Base-by-base conservation (phyloP, 1,140 invertebrate species). In the Aphelinus atriplicis region DNA sequence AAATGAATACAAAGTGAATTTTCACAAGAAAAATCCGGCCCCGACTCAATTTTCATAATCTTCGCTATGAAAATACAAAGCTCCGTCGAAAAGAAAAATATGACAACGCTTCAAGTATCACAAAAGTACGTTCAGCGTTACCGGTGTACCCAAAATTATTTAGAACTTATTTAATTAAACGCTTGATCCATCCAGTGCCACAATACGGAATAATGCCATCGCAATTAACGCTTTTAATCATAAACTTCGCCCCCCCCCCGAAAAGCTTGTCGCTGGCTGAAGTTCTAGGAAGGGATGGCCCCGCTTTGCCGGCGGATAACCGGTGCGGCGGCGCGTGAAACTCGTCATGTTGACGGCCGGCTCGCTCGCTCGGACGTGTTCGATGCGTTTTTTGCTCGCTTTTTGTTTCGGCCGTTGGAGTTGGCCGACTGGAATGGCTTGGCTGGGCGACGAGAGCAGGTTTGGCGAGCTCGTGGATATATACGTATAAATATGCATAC, bases 151-250 rank as follows among this genome's bases (percentile, higher is more conserved):
- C 26, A 26, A 26, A 26, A 26, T 26, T 26, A 26, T 26, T 26
- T 10, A 57, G 55, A 65, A 70, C 56, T 75, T 73, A 73, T 73
- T 73, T 70, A 75, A 75, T 75, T 75, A 75, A 70, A 64, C 64
- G 53, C 48, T 9, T 53, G 58, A 73, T 66, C 46, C 10, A 3
- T 73, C 50, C 46, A 47, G 9, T 45, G 4, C 42, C 55, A 61
- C 10, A 55, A 63, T 68, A 43, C 66, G 63, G 10, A 26, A 71
- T 63, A 68, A 68, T 74, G 43, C 65, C 51, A 46, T 63, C 50
- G 73, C 66, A 74, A 74, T 74, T 74, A 74, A 69, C 73, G 57
- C 73, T 68, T 74, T 69, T 74, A 68, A 74, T 63, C 73, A 69
- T 69, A 63, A 64, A 69, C 66, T 69, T 63, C 50, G n/a, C 26